A percentile compares a stretch with the other conserved stretches of the same genome.
These are phyloP conservation scores for Egretta garzetta DNA, from an alignment of 2,113 vertebrate genomes.

Conservation along the genomic window DNA sequence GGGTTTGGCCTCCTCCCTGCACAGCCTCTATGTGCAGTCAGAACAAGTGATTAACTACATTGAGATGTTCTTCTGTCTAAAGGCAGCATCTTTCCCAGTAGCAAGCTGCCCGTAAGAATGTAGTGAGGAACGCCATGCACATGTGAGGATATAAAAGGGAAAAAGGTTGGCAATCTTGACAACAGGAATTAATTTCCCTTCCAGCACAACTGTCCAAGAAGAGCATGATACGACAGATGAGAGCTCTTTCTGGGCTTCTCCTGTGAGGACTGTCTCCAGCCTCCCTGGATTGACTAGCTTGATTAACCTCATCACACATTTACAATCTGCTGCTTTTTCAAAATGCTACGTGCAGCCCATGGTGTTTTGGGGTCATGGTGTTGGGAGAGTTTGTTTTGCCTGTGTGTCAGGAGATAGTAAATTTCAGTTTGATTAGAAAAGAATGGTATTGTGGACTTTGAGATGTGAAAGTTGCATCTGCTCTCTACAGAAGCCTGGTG, in stretches of 20 bases:
- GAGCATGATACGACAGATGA: not conserved
- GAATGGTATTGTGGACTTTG: not conserved
- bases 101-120: not conserved
- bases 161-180: not conserved
- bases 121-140: accelerated
- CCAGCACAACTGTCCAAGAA: not conserved
- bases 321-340: not conserved
- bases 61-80: not conserved
- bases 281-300: not conserved
- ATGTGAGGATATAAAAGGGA: not conserved
- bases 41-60: not conserved
- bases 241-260: not conserved
- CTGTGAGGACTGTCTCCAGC: not conserved
- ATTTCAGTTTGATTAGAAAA: not conserved
- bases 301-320: not conserved
- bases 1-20: not conserved
- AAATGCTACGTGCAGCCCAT: accelerated
- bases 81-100: not conserved
- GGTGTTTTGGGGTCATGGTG: not conserved
- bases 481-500: not conserved
- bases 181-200: not conserved
- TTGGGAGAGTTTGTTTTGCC: not conserved
- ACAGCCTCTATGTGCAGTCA: not conserved
- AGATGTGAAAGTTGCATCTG: not conserved
- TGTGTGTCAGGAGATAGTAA: not conserved